A percentile compares a stretch with the other conserved stretches of the same genome.
These are phyloP conservation scores for Siderastrea radians DNA, from an alignment of 92 coral and sea anemone genomes.

Conservation along the genomic window DNA sequence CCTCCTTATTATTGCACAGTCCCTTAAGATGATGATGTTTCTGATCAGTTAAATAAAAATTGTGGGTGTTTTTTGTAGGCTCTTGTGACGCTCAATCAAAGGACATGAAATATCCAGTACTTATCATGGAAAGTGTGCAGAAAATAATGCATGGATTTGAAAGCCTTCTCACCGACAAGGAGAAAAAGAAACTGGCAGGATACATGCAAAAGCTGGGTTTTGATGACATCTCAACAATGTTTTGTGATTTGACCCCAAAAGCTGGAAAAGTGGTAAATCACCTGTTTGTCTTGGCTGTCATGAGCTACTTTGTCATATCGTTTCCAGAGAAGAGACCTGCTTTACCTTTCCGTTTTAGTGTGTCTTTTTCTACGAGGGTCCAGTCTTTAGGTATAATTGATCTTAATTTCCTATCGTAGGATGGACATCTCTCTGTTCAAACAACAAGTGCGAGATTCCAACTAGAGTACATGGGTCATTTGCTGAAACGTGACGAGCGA, in stretches of 20 bases:
- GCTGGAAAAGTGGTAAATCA: neutral
- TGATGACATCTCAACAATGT: constrained; percentile 47
- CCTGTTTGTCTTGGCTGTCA: neutral
- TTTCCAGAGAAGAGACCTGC: neutral
- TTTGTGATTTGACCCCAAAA: neutral
- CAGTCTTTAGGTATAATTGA: neutral
- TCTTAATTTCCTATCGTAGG: neutral
- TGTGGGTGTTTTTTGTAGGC: neutral
- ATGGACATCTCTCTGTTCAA: constrained; percentile 38
- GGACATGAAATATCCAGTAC: constrained; percentile 44
- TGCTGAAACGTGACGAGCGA: constrained; percentile 71
- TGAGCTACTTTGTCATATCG: no score
- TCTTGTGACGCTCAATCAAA: neutral
- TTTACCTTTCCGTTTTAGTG: neutral
- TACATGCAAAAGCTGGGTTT: constrained; percentile 71
- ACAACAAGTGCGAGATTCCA: constrained; percentile 75
- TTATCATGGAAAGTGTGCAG: constrained; percentile 42
- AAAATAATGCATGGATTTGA: constrained; percentile 21
- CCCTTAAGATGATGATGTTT: neutral
- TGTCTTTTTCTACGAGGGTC: no score
- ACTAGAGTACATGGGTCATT: constrained; percentile 74
- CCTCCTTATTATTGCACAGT: neutral
- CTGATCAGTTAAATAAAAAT: neutral
- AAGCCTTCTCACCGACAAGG: constrained; percentile 27
- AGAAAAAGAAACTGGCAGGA: constrained; percentile 54